Evolutionary conservation across 23 tunicate species (phyloP).

Genomic region (Phallusia fumigata): DNA sequence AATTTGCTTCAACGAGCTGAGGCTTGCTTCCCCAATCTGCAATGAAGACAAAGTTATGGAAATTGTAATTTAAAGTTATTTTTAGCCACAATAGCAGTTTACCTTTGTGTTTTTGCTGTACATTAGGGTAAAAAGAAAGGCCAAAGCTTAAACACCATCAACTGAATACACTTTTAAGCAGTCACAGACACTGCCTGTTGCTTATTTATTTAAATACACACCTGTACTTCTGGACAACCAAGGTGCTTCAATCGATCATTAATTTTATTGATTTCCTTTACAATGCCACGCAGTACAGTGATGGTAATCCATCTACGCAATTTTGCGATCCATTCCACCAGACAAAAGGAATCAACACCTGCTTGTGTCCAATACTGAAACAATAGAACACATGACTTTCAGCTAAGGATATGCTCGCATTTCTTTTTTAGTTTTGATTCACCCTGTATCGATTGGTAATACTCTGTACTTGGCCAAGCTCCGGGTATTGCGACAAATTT

Average conservation of each 20-base stretch:
- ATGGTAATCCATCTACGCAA: conserved; percentile 61
- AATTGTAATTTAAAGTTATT: too few species aligned
- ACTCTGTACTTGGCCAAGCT: too few species aligned
- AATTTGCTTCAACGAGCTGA: conserved; percentile 46
- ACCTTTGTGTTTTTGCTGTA: too few species aligned
- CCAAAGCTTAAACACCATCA: too few species aligned
- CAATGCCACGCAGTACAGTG: conserved; percentile 47
- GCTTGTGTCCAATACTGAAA: conserved; percentile 57
- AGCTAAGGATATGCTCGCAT: too few species aligned
- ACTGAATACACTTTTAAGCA: too few species aligned
- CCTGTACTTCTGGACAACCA: conserved; percentile 70
- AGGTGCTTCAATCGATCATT: conserved; percentile 33
- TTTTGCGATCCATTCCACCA: conserved; percentile 48
- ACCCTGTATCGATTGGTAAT: too few species aligned
- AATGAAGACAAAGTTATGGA: neutral
- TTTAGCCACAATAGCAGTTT: too few species aligned
- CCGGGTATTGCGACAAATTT: too few species aligned
- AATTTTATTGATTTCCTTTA: conserved; percentile 57
- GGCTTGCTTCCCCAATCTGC: conserved; percentile 68
- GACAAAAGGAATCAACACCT: conserved; percentile 15
- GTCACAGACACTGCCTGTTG: too few species aligned
- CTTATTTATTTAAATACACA: neutral
- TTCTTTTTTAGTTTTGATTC: too few species aligned
- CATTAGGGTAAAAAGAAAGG: too few species aligned
- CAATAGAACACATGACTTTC: neutral